Base-by-base conservation (phyloP, 2,113 vertebrate genomes). In the Seriola aureovittata region DNA sequence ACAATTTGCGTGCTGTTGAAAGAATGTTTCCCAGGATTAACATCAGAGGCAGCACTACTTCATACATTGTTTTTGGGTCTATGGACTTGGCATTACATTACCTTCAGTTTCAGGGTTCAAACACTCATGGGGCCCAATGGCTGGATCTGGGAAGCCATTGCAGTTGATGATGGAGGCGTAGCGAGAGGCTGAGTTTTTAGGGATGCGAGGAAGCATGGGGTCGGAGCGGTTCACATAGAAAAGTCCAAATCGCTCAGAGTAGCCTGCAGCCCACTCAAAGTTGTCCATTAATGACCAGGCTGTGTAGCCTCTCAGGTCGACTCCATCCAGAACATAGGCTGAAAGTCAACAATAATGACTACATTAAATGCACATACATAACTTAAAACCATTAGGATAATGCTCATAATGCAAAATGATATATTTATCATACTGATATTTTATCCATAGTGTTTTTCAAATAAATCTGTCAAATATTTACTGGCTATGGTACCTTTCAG, bases 61-160 rank as follows among this genome's bases (percentile, higher is more conserved):
- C 44, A 13, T 52, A 21, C 50, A 59, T 54, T 55, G 21, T 23
- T 55, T 55, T 29, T 29, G 2, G 23, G 8, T 60, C 3, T 12
- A 0, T 16, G 13, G 32, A 32, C 42, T 17, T 0, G n/a, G 40
- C 16, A 29, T 17, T 25, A 36, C 0, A 0, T 77, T 68, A 81
- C 78, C 79, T 78, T 63, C 78, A 25, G 69, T 48, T 64, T 95
- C 92, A 21, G 65, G 70, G 55, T 81, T 86, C 78, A 97, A 93
- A 50, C 97, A 98, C 38, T 95, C 92, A 16, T 97, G 96, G 0
- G 95, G 93, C n/a, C 95, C 96, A 0, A 1, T 40, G 0, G 83
- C 90, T 1, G 96, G 96, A 76, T 97, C 94, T 36, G 96, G 97
- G 85, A 98, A 98, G 9, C 97, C 96, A 0, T 97, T 97, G 91